Evolutionary conservation across 2,888 invertebrate genomes (phyloP).

Genomic region (Drosophila buzzatii): DNA sequence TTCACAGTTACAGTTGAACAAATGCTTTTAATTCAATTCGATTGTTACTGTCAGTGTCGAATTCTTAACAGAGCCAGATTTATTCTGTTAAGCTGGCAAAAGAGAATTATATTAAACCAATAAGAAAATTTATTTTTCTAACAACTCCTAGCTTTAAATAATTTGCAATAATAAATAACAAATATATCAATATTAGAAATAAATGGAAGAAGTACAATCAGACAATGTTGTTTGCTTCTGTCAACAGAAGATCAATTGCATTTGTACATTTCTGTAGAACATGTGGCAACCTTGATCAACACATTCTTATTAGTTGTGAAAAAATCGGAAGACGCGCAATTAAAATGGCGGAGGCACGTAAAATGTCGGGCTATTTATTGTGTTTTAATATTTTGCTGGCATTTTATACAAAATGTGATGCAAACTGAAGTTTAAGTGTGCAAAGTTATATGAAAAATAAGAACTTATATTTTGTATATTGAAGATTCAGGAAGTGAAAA

Average conservation of each 20-base stretch:
- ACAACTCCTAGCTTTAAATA: background rate
- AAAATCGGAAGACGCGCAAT: background rate
- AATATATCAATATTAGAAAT: background rate
- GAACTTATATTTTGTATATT: background rate
- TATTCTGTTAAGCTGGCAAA: background rate
- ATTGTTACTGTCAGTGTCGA: background rate
- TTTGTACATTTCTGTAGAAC: background rate
- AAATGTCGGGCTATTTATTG: background rate
- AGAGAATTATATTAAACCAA: background rate
- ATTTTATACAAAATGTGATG: background rate
- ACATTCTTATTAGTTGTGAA: background rate
- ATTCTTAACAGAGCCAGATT: background rate
- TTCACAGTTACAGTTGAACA: too few relatives aligned
- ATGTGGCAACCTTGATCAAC: background rate
- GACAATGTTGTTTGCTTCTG: background rate
- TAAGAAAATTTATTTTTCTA: background rate
- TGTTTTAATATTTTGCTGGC: background rate
- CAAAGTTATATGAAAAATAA: background rate
- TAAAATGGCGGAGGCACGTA: background rate
- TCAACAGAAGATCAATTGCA: background rate
- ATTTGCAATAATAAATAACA: background rate
- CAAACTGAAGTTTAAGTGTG: background rate
- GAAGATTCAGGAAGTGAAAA: too few relatives aligned
- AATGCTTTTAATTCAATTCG: too few relatives aligned
- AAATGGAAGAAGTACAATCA: background rate